phyloP scores from a whole-genome alignment of 92 coral and sea anemone species.

The Virgularia gustaviana region DNA sequence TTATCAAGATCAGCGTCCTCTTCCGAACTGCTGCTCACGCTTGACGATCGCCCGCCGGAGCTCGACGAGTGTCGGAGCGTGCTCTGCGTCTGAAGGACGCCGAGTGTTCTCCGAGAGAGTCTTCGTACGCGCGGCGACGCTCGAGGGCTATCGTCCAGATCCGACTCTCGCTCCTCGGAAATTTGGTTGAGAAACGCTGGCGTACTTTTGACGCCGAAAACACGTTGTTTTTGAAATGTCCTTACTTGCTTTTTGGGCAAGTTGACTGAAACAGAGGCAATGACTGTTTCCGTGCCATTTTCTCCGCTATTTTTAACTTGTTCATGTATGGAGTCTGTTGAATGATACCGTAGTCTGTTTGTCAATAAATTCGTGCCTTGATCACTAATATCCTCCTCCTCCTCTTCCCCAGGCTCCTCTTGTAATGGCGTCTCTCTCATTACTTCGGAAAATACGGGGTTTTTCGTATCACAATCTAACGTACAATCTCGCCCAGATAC shows the following conservation, averaged over 20 bases:
- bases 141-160: constrained; percentile 90
- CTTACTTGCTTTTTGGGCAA: constrained; percentile 46
- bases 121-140: constrained; percentile 88
- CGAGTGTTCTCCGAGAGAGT: constrained; percentile 62
- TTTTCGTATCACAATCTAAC: too few species aligned
- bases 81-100: constrained; percentile 69
- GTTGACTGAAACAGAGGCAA: constrained; percentile 23
- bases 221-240: constrained; percentile 51
- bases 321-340: constrained; percentile 26
- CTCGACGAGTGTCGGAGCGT: constrained; percentile 79
- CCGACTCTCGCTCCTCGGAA: constrained; percentile 94
- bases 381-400: constrained; percentile 5
- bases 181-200: constrained; percentile 83
- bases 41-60: constrained; percentile 87
- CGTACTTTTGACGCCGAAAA: constrained; percentile 79
- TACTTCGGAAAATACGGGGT: too few species aligned
- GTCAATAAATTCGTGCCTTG: constrained; percentile 4
- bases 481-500: neutral
- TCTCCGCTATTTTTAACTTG: neutral
- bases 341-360: constrained; percentile 15
- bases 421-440: neutral
- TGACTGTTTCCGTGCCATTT: constrained; percentile 14
- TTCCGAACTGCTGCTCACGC: constrained; percentile 94
- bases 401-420: neutral
- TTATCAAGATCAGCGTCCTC: constrained; percentile 79